These are phyloP conservation scores for Cyanoderma ruficeps DNA, from an alignment of 2,113 vertebrate species.

Conservation along the genomic window DNA sequence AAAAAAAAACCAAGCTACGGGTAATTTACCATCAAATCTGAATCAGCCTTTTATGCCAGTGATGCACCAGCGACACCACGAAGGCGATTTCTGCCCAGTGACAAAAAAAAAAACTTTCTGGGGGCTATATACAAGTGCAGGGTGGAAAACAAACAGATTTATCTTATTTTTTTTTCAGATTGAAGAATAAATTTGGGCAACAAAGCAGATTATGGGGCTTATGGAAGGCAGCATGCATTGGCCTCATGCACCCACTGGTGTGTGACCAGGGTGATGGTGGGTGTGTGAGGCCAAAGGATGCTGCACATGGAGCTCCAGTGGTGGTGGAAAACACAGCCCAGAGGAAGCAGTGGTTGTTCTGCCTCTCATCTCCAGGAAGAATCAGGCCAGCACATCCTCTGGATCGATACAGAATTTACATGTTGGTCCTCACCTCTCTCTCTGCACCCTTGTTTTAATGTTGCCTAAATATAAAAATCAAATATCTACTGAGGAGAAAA, in stretches of 20 bases:
- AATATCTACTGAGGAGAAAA: background rate
- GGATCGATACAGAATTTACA: background rate
- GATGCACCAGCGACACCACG: background rate
- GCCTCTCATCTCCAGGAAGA: background rate
- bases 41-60: background rate
- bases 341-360: background rate
- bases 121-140: background rate
- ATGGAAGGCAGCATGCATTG: background rate
- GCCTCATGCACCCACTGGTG: accelerated
- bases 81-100: background rate
- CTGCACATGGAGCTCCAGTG: background rate
- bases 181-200: background rate
- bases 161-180: background rate
- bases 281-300: background rate
- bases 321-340: background rate
- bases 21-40: background rate
- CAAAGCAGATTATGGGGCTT: background rate
- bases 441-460: background rate
- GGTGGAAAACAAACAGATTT: background rate
- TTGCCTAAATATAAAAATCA: conserved; percentile 1
- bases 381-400: background rate
- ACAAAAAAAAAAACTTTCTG: background rate
- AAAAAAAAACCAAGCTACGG: background rate
- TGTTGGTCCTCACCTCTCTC: background rate
- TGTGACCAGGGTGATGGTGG: background rate